phyloP scores from a whole-genome alignment of 1,140 invertebrate genomes.

The Mycetomoellerius zeteki region DNA sequence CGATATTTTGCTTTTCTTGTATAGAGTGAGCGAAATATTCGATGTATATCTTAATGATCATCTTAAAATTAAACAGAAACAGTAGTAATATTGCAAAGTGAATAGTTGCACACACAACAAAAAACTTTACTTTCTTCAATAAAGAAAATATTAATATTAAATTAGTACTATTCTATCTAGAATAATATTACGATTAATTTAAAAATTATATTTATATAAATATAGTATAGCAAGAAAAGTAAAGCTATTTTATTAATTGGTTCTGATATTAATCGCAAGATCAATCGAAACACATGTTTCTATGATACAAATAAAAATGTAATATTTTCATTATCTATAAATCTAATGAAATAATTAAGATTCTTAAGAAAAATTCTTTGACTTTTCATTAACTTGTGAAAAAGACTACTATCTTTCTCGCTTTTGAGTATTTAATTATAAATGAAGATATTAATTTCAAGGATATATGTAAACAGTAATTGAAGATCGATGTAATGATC shows the following conservation, averaged over 20 bases:
- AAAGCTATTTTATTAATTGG: background rate
- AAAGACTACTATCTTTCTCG: background rate
- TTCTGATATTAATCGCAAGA: background rate
- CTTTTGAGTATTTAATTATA: constrained; percentile 1
- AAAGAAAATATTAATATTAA: background rate
- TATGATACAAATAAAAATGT: background rate
- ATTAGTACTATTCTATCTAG: background rate
- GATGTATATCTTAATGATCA: background rate
- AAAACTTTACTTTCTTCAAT: background rate
- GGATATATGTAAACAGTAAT: constrained; percentile 19
- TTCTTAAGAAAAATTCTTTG: background rate
- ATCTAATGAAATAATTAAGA: constrained; percentile 22
- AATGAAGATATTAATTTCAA: constrained; percentile 13
- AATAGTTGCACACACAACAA: background rate
- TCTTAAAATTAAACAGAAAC: background rate
- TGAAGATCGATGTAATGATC: constrained; percentile 42
- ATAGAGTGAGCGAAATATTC: background rate
- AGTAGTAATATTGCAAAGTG: background rate
- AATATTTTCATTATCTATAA: background rate
- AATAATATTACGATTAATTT: background rate
- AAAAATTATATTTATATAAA: background rate
- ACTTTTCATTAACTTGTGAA: background rate
- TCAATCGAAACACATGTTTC: background rate
- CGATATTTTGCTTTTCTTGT: background rate
- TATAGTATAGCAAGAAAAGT: background rate